Conservation (phyloP, 2,113 vertebrate species). For the Aldabrachelys gigantea region DNA sequence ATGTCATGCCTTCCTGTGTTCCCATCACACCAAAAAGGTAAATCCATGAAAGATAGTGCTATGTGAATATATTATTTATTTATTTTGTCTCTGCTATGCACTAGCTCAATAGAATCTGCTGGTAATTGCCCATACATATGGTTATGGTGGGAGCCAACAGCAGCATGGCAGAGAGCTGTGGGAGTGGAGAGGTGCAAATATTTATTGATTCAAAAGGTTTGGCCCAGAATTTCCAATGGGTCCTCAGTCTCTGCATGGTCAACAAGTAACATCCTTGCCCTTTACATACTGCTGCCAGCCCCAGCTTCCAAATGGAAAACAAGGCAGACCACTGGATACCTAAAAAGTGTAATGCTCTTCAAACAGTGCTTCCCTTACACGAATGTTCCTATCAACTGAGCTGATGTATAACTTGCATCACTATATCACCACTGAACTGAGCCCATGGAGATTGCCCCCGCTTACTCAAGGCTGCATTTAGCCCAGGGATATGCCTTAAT, state of each 20-base stretch:
- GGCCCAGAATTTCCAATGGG: background rate
- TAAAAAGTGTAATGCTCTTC: background rate
- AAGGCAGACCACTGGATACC: background rate
- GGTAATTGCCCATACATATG: background rate
- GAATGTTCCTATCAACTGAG: background rate
- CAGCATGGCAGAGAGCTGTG: background rate
- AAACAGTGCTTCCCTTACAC: background rate
- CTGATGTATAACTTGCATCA: background rate
- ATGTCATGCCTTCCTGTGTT: background rate
- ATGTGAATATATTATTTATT: rapidly evolving
- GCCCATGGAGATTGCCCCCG: background rate
- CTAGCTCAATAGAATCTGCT: background rate
- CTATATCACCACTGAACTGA: background rate
- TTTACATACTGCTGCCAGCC: background rate
- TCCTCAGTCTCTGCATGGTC: background rate
- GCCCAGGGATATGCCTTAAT: background rate
- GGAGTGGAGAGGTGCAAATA: background rate
- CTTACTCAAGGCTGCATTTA: background rate
- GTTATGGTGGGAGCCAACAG: background rate
- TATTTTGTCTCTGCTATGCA: background rate
- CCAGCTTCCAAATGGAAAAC: background rate
- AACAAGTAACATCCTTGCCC: slow-evolving; percentile 33
- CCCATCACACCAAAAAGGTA: background rate
- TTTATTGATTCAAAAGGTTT: background rate
- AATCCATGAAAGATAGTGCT: background rate